Base-by-base conservation (phyloP, 92 coral and sea anemone genomes). In the Porites cylindrica region DNA sequence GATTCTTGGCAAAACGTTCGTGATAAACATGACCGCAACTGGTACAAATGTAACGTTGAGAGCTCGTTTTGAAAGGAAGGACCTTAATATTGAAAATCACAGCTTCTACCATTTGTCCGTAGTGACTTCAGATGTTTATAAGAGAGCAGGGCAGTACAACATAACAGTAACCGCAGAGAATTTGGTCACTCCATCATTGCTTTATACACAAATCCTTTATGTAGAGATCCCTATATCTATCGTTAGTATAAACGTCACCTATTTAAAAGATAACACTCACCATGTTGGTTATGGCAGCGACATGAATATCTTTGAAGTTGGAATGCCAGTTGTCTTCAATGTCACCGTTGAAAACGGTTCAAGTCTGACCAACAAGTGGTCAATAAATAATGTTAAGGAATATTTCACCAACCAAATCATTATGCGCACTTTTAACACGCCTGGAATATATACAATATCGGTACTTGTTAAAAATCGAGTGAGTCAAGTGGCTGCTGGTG, bases 31-130 rank as follows among this genome's bases (percentile, higher is more conserved):
- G 86, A 77, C 70, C 50, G 88, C 86, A 51, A 74, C 69, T 24
- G 94, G 94, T 3, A 88, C 92, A 2, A 93, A 93, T 81, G 89
- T 88, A 4, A 70, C 87, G 62, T 93, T 84, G 56, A 32, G 38
- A 38, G 92, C 67, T 58, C 61, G 18, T 29, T 17, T 89, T 23
- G 26, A 70, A 59, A 61, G 60, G 6, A 29, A 4, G 16, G 65
- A 70, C 43, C 68, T 89, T 20, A 0, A 47, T 1, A 20, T 89
- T 60, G 69, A 76, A 51, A 60, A 11, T 83, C 52, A 63, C 51
- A 64, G 61, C 18, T 54, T 19, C 20, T 69, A 61, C 24, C 59
- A 76, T 6, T n/a, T 73, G 10, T 73, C 80, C 53, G n/a, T 8
- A 16, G 58, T 93, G 16, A 91, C 96, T 7, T 59, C 73, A 51